Percentiles rank a stretch among this genome's conserved stretches.
Conservation (phyloP, 2,888 invertebrate species). For the Sepiola atlantica region DNA sequence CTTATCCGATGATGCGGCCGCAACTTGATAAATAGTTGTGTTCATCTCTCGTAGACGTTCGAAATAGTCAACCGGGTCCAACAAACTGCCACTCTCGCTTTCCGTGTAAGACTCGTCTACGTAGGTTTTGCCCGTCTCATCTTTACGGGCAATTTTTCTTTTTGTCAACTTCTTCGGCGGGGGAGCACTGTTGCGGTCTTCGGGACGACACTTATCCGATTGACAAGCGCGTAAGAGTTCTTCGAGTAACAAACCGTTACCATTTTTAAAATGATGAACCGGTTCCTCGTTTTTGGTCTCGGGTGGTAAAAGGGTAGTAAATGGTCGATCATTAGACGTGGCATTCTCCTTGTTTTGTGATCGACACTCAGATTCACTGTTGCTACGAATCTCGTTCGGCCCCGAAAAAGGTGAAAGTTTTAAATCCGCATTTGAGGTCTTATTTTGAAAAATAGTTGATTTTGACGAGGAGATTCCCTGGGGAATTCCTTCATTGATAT, state of each 20-base stretch:
- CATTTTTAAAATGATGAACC: neutral
- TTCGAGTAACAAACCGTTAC: neutral
- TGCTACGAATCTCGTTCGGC: neutral
- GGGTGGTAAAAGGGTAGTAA: neutral
- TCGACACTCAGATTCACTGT: neutral
- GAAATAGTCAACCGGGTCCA: neutral
- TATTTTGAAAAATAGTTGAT: neutral
- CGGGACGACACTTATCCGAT: neutral
- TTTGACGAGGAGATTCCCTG: neutral
- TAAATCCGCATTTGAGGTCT: neutral
- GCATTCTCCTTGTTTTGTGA: neutral
- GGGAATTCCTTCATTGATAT: neutral
- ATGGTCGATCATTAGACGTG: neutral
- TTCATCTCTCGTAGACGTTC: conserved; percentile 3
- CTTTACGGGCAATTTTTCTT: conserved; percentile 11
- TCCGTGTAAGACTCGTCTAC: neutral
- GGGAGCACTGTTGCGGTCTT: neutral
- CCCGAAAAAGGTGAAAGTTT: neutral
- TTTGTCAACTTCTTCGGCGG: neutral
- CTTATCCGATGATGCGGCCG: neutral
- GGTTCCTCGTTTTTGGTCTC: neutral
- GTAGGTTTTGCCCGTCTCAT: neutral
- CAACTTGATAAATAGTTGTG: neutral
- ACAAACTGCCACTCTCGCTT: neutral
- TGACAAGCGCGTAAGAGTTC: neutral